phyloP scores from a whole-genome alignment of 2,888 invertebrate genomes.

The Hypena proboscidalis region DNA sequence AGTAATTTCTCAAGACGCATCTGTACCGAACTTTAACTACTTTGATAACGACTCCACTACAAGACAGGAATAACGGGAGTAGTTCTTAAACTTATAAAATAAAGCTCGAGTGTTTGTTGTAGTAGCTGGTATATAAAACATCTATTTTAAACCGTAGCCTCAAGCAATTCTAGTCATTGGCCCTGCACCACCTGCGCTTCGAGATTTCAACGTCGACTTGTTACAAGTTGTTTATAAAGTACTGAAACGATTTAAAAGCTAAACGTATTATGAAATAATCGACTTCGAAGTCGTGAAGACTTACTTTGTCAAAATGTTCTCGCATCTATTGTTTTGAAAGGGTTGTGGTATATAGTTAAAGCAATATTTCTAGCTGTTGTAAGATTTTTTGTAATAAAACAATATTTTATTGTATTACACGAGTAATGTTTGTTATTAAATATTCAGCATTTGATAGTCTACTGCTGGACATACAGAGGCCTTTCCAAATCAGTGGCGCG shows the following conservation, averaged over 20 bases:
- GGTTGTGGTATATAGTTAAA: not conserved
- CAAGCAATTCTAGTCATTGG: conserved; percentile 23
- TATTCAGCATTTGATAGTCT: no score
- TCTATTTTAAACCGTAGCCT: conserved; percentile 31
- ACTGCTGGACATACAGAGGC: no score
- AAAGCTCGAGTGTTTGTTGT: conserved; percentile 16
- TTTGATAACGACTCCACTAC: conserved; percentile 1
- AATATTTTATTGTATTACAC: no score
- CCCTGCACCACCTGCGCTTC: conserved; percentile 34
- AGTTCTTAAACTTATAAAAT: conserved; percentile 12
- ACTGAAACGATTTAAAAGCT: conserved; percentile 24
- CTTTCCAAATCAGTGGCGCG: no score
- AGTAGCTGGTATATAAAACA: conserved; percentile 24
- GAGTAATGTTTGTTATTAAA: no score
- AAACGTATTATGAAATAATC: conserved; percentile 10
- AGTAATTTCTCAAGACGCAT: conserved; percentile 8
- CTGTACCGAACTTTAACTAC: conserved; percentile 8
- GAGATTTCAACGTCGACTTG: conserved; percentile 36
- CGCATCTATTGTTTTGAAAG: conserved; percentile 8
- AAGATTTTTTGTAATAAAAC: no score
- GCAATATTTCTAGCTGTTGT: no score
- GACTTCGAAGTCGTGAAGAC: conserved; percentile 21
- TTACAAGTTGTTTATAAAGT: conserved; percentile 34
- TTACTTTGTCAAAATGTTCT: conserved; percentile 31
- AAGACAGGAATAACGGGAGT: conserved; percentile 3